A percentile compares a stretch with the other conserved stretches of the same genome.
These are phyloP conservation scores for Oceanodroma tethys DNA, from an alignment of 2,113 vertebrate genomes.

Conservation along the genomic window DNA sequence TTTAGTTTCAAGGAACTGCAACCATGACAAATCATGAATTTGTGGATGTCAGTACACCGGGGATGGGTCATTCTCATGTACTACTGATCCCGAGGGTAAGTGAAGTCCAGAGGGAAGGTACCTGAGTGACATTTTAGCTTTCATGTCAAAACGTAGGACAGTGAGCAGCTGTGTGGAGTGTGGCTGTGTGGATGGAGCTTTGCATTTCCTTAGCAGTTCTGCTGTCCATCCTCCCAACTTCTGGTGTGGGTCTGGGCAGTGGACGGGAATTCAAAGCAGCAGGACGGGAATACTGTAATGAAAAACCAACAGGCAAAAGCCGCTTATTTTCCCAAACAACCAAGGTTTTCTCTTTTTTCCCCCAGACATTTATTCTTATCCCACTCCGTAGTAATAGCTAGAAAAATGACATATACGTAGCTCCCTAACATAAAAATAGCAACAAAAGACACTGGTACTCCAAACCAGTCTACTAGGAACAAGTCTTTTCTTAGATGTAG, in stretches of 20 bases:
- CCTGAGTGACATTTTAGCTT: constrained; percentile 45
- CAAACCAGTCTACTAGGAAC: constrained; percentile 17
- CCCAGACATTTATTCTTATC: background rate
- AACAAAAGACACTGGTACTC: background rate
- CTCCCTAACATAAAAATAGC: background rate
- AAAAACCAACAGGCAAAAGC: background rate
- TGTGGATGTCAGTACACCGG: constrained; percentile 28
- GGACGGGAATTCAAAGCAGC: background rate
- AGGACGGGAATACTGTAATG: background rate
- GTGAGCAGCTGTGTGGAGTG: background rate
- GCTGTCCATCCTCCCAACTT: background rate
- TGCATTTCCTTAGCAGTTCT: background rate
- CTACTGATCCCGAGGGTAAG: constrained; percentile 35
- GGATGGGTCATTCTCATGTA: constrained; percentile 60
- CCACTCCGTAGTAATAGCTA: background rate
- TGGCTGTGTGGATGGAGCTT: background rate
- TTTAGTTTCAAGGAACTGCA: constrained; percentile 49
- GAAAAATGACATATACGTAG: background rate
- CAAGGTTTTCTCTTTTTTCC: background rate
- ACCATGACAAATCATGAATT: constrained; percentile 60
- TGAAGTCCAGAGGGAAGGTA: constrained; percentile 25
- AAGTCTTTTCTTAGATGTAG: constrained; percentile 20
- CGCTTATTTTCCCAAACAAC: background rate
- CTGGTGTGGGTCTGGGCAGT: background rate
- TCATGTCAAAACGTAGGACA: background rate